These are phyloP conservation scores for Penaeus chinensis DNA, from an alignment of 1,140 invertebrate species.

Conservation along the genomic window DNA sequence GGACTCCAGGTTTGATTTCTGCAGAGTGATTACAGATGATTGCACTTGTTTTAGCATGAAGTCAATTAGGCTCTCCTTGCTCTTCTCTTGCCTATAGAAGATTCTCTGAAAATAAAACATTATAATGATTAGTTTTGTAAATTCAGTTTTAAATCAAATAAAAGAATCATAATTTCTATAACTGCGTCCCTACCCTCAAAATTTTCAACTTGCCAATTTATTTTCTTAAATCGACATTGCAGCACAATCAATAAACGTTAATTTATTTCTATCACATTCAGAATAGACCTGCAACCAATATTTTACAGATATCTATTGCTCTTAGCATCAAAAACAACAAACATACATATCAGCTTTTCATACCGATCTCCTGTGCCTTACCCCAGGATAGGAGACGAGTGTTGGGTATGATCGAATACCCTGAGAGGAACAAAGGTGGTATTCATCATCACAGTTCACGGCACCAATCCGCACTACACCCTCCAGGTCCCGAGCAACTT, in stretches of 20 bases:
- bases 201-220: too few species aligned
- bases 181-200: too few species aligned
- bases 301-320: too few species aligned
- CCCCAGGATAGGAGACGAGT: slow-evolving; percentile 72
- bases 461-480: slow-evolving; percentile 81
- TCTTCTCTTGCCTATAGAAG: slow-evolving; percentile 69
- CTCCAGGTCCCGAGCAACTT: slow-evolving; percentile 79
- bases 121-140: background rate
- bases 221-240: too few species aligned
- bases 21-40: slow-evolving; percentile 66
- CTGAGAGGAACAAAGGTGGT: slow-evolving; percentile 77
- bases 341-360: background rate
- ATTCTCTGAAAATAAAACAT: slow-evolving; percentile 66
- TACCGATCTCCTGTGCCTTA: slow-evolving; percentile 17
- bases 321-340: background rate
- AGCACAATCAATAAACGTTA: too few species aligned
- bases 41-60: slow-evolving; percentile 68
- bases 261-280: too few species aligned
- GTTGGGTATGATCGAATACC: slow-evolving; percentile 79
- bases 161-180: too few species aligned
- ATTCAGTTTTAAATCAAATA: background rate
- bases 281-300: too few species aligned
- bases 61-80: slow-evolving; percentile 67
- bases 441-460: slow-evolving; percentile 85
- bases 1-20: slow-evolving; percentile 65